Conservation (phyloP, 2,888 invertebrate genomes). For the Pinctada fucata region DNA sequence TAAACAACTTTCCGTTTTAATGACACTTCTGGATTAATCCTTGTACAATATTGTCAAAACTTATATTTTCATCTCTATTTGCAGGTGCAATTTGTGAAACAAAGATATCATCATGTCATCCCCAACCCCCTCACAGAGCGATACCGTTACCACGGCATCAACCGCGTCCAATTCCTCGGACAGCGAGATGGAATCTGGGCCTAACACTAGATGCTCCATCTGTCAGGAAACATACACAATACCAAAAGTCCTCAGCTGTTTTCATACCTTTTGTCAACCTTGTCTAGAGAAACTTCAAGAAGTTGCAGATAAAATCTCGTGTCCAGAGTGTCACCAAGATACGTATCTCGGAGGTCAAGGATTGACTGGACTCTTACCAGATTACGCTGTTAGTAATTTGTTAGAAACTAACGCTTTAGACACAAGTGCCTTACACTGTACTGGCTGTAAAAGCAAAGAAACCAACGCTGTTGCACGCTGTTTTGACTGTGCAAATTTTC, state of each 20-base stretch:
- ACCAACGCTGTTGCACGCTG: conserved; percentile 96
- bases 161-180: conserved; percentile 73
- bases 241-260: conserved; percentile 75
- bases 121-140: conserved; percentile 72
- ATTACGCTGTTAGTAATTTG: conserved; percentile 81
- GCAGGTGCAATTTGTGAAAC: conserved; percentile 40
- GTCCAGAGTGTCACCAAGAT: conserved; percentile 82
- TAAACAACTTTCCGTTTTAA: too few species aligned
- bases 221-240: conserved; percentile 84
- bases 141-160: conserved; percentile 70
- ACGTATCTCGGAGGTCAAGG: conserved; percentile 78
- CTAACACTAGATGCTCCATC: conserved; percentile 81
- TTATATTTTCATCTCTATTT: conserved; percentile 41
- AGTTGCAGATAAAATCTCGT: conserved; percentile 85
- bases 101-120: conserved; percentile 63
- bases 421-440: conserved; percentile 83
- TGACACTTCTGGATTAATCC: too few species aligned
- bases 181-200: conserved; percentile 66
- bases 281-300: conserved; percentile 84
- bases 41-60: too few species aligned
- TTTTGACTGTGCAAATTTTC: conserved; percentile 95
- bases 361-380: conserved; percentile 83
- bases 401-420: conserved; percentile 73
- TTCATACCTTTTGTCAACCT: conserved; percentile 88
- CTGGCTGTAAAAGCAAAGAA: conserved; percentile 96